Percentiles rank a stretch among this genome's conserved stretches.
phyloP scores from a whole-genome alignment of 2,888 invertebrate species.

The Brachylomia viminalis region DNA sequence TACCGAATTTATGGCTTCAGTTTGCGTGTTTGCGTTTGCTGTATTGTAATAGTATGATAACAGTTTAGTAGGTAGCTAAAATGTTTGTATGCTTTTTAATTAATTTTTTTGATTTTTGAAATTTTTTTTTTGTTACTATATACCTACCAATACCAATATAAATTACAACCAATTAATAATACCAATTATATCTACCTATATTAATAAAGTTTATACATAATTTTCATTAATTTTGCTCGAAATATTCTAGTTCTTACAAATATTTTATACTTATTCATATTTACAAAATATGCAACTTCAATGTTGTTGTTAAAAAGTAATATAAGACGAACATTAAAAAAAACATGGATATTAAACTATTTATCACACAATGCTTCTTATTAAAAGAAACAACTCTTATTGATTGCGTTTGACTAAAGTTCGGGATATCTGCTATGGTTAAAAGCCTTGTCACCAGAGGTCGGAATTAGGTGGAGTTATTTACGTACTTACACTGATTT shows the following conservation, averaged over 20 bases:
- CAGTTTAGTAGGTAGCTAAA: not conserved
- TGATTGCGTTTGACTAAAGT: slow-evolving; percentile 3
- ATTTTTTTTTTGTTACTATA: not conserved
- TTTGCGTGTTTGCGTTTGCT: no score
- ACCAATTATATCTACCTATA: slow-evolving; percentile 6
- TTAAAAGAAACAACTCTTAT: not conserved
- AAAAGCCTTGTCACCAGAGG: no score
- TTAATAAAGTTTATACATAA: not conserved
- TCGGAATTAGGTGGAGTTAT: no score
- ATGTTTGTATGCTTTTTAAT: slow-evolving; percentile 7
- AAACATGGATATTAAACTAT: not conserved
- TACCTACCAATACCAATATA: no score
- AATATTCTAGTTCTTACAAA: slow-evolving; percentile 2
- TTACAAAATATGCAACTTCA: slow-evolving; percentile 27
- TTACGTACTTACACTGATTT: no score
- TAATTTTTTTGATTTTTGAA: not conserved
- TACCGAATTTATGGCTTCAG: no score
- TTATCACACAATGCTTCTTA: slow-evolving; percentile 31
- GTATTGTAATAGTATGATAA: not conserved
- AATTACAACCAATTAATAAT: no score
- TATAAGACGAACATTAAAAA: not conserved
- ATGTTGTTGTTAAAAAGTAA: slow-evolving; percentile 4
- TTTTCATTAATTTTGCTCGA: not conserved
- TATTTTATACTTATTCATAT: not conserved
- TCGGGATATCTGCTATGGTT: not conserved